These are phyloP conservation scores for Steinernema carpocapsae DNA, from an alignment of 2,888 invertebrate genomes.

Conservation along the genomic window DNA sequence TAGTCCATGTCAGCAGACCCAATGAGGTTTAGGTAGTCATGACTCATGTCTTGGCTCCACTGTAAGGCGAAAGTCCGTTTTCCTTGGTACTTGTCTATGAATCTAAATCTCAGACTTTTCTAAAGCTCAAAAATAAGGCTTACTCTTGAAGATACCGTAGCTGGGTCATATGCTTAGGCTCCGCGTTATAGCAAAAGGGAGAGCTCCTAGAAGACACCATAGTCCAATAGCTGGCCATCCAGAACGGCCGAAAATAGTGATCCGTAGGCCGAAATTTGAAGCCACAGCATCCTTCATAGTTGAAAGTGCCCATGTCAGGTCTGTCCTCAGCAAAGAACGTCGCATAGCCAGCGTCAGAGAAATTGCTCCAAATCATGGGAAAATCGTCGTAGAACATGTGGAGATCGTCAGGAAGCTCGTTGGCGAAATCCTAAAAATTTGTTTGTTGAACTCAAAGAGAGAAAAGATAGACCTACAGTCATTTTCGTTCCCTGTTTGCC, in stretches of 20 bases:
- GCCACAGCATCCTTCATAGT: conserved; percentile 62
- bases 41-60: conserved; percentile 57
- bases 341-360: conserved; percentile 56
- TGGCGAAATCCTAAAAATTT: not conserved
- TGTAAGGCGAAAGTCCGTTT: conserved; percentile 50
- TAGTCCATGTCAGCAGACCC: conserved; percentile 49
- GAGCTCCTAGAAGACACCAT: conserved; percentile 47
- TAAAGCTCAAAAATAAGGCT: not conserved
- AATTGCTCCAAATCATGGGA: conserved; percentile 4
- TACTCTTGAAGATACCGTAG: conserved; percentile 51
- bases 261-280: conserved; percentile 69
- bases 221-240: conserved; percentile 53
- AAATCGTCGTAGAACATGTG: conserved; percentile 37
- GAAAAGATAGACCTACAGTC: conserved; percentile 41
- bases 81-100: conserved; percentile 45
- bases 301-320: conserved; percentile 69
- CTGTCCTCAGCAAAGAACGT: conserved; percentile 70
- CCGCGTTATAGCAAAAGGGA: conserved; percentile 52
- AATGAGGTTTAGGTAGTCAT: conserved; percentile 41
- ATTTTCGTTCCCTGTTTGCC: conserved; percentile 57
- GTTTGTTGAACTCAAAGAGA: not conserved
- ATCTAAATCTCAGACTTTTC: conserved; percentile 39
- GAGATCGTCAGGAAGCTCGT: conserved; percentile 21
- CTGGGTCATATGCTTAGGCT: conserved; percentile 47
- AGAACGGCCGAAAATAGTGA: conserved; percentile 68